Evolutionary conservation across 2,113 vertebrate genomes (phyloP).

Genomic region (Aix galericulata): DNA sequence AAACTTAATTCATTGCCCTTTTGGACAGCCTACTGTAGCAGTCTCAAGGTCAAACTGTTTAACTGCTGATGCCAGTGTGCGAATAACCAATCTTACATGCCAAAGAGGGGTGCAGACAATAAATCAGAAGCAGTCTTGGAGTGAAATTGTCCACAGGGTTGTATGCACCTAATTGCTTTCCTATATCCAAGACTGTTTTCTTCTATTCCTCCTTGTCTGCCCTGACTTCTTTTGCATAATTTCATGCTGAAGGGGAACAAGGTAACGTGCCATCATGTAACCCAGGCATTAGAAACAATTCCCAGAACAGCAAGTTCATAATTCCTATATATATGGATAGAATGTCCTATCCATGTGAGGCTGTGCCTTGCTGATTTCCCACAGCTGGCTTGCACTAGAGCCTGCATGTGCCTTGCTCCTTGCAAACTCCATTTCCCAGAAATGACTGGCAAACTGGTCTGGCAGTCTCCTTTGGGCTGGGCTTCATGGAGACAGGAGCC

Average conservation of each 20-base stretch:
- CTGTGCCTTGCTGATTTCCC: background rate
- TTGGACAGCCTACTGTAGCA: background rate
- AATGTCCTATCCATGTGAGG: too few species aligned
- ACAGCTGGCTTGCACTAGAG: background rate
- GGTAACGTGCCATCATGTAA: background rate
- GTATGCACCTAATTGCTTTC: background rate
- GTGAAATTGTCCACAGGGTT: background rate
- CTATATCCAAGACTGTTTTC: background rate
- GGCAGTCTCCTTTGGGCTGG: background rate
- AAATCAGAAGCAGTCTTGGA: background rate
- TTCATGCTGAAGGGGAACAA: background rate
- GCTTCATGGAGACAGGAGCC: background rate
- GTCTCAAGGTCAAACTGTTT: background rate
- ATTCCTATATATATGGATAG: background rate
- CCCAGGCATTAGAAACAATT: background rate
- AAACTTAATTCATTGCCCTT: background rate
- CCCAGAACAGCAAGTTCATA: fast-evolving
- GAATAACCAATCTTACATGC: background rate
- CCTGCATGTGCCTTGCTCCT: background rate
- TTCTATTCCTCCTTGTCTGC: background rate
- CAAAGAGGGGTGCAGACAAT: background rate
- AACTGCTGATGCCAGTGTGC: too few species aligned
- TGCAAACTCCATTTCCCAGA: background rate
- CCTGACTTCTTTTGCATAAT: background rate
- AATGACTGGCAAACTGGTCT: background rate